Base-by-base conservation (phyloP, 2,113 vertebrate species). In the Gorsachius goisagi region DNA sequence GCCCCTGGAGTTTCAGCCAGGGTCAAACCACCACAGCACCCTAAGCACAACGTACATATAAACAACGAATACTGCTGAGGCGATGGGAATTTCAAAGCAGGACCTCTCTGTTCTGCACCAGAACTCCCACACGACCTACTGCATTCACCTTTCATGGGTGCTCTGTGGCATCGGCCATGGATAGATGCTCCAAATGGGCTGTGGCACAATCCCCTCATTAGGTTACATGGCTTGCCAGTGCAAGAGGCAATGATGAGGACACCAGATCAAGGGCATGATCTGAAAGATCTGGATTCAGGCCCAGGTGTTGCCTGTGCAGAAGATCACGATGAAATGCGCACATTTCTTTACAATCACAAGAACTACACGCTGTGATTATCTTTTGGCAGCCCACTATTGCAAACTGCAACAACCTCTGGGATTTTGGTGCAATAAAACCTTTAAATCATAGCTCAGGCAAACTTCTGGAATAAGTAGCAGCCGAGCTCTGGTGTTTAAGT, bases 371-470 rank as follows among this genome's bases (percentile, higher is more conserved):
- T 33, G n/a, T 37, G 72, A 93, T 89, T 91, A 87, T 44, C 68
- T 89, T 74, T 59, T 58, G 45, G 75, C 87, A 90, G 79, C 71
- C 33, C 30, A 32, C 35, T 64, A 52, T 11, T 94, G 68, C 69
- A 93, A 93, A 75, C 56, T 66, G n/a, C 49, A 88, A 28, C 26
- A 84, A 85, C 41, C 66, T 90, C 60, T 49, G n/a, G 59, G 83
- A 93, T 88, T 95, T 91, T 75, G 62, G n/a, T 84, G 89, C 71
- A 95, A 85, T 75, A 79, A 85, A 89, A 18, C 32, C n/a, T 74
- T 83, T 84, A 91, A 94, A 96, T 91, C 71, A 85, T 5, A 80
- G 67, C 52, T 88, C 32, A 45, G 55, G 30, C 60, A 91, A 94
- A 74, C 49, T 83, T 81, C 55, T 73, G 71, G 79, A 88, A 55